Percentiles rank a stretch among this genome's conserved stretches.
These are phyloP conservation scores for Sula dactylatra DNA, from an alignment of 2,113 vertebrate species.

Conservation along the genomic window DNA sequence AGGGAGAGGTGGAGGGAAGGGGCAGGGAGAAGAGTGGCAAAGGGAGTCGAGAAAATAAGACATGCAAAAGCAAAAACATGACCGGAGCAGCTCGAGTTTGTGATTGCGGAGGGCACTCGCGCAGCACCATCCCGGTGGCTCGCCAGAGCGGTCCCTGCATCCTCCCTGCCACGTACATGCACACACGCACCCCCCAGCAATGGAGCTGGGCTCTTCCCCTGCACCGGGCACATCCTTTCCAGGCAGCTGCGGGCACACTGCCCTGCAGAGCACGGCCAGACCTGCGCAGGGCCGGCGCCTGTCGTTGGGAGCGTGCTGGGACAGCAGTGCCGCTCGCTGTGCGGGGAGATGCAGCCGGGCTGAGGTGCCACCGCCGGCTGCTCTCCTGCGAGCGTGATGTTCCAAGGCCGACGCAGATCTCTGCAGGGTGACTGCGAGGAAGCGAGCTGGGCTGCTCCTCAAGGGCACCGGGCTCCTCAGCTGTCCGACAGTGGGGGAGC, in stretches of 20 bases:
- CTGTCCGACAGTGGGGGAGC: fast-evolving
- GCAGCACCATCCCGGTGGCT: not conserved
- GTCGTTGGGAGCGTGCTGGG: fast-evolving
- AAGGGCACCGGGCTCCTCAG: not conserved
- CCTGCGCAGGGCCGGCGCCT: fast-evolving
- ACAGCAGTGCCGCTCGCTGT: not conserved
- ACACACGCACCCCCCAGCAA: not conserved
- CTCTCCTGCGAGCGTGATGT: fast-evolving
- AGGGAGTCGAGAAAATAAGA: conserved; percentile 78
- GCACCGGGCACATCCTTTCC: not conserved
- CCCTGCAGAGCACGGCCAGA: not conserved
- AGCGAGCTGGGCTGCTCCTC: not conserved
- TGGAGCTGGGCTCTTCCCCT: not conserved
- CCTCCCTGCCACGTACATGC: not conserved
- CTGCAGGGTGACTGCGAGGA: fast-evolving
- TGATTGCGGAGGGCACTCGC: not conserved
- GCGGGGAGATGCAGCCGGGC: fast-evolving
- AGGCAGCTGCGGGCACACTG: fast-evolving
- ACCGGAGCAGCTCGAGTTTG: conserved; percentile 24
- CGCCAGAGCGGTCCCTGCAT: not conserved
- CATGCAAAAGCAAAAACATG: conserved; percentile 65
- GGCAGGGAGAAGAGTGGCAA: not conserved
- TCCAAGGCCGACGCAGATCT: fast-evolving
- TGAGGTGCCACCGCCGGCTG: fast-evolving
- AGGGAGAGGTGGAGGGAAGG: conserved; percentile 13